Evolutionary conservation across 2,797 vertebrate genomes (phyloP), one percentile per base, ranked within the genome.

Genomic region (Tolypeutes matacus): DNA sequence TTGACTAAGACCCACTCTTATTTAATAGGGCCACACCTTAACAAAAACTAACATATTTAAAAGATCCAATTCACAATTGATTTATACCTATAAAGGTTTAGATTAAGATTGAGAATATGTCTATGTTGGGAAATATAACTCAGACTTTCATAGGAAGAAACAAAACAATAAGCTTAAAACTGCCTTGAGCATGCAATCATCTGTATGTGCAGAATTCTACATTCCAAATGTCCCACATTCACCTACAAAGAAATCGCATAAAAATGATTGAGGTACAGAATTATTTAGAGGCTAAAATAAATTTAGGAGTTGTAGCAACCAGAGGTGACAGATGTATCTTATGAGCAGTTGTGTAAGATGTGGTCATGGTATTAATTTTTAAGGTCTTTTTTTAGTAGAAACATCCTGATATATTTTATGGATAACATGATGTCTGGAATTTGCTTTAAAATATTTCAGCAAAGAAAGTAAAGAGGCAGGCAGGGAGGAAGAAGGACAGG

Each of bases 391-490:
- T 51, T 85, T 82, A 60, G 6, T 2, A 36, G 76, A 82, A 5
- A 58, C 78, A 88, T 51, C 18, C n/a, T 80, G 11, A 78, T 67
- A 7, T 78, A 89, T 85, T 69, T 60, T 80, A n/a, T 73, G 20
- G 7, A 13, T 83, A 91, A 34, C 56, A 85, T 31, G 8, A 67
- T 62, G 77, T 8, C 4, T 65, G 18, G 11, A 5, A 80, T 91
- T 86, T 58, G 73, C 17, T 51, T 83, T 84, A 65, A 88, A 91
- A 85, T 73, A 92, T 58, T 92, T 80, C n/a, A 70, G 36, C 42
- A 76, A 36, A 51, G 18, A 67, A 75, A 56, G 34, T n/a, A 62
- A 39, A n/a, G 14, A 80, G 53, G 12, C 6, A 31, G 1, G 5
- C 2, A 51, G 9, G 7, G 1, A 14, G 10, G 11, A 9, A 72